Percentiles rank a stretch among this genome's conserved stretches.
These are phyloP conservation scores for Addax nasomaculatus DNA, from an alignment of 2,113 vertebrate species.

Conservation along the genomic window DNA sequence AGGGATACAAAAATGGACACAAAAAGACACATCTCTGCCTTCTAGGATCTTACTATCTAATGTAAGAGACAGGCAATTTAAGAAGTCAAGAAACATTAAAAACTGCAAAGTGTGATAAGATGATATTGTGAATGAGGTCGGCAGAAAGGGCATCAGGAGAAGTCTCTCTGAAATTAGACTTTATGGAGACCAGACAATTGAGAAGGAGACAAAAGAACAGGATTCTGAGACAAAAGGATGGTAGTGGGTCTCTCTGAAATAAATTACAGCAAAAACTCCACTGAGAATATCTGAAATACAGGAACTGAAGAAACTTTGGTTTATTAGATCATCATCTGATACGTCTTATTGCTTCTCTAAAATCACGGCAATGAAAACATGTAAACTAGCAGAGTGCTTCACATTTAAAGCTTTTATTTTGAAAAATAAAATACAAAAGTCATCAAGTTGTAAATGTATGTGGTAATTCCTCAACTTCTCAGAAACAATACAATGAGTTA, in stretches of 20 bases:
- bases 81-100: not conserved
- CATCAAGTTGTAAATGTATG: slow-evolving; percentile 82
- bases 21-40: not conserved
- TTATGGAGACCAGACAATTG: not conserved
- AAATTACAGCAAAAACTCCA: not conserved
- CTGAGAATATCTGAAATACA: not conserved
- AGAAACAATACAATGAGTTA: slow-evolving; percentile 64
- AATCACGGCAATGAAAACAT: not conserved
- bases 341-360: not conserved
- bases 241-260: not conserved
- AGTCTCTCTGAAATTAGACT: not conserved
- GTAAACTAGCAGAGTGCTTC: not conserved
- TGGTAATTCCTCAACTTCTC: slow-evolving; percentile 70
- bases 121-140: not conserved
- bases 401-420: slow-evolving; percentile 88
- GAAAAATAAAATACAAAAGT: slow-evolving; percentile 91
- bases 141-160: not conserved
- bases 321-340: not conserved
- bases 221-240: not conserved
- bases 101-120: not conserved
- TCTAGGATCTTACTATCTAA: not conserved
- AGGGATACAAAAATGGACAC: not conserved
- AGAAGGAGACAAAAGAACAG: not conserved
- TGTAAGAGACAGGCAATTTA: not conserved
- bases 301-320: not conserved